Base-by-base conservation (phyloP, 2,797 vertebrate genomes). In the Odontamblyopus rebecca region DNA sequence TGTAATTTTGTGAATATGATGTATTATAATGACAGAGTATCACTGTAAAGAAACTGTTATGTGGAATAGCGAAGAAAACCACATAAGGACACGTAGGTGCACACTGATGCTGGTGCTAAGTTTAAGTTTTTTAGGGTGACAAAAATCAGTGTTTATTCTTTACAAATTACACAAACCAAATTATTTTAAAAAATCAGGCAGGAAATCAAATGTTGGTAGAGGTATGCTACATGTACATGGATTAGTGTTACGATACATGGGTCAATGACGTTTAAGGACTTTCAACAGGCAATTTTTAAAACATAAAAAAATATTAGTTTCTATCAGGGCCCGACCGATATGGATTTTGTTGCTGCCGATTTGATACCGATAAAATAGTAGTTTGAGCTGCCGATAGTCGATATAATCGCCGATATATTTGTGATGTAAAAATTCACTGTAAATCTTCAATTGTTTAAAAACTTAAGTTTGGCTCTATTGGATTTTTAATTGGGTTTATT, bases 1-100 rank as follows among this genome's bases (percentile, higher is more conserved):
- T 74, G 81, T 72, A 75, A 79, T 80, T 80, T 80, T 91, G 83
- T 92, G 88, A 89, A 93, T 92, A 93, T 90, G 89, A 82, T 93
- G 90, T 92, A 89, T 89, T 91, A 89, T 92, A 92, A 87, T 85
- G 80, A 84, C 81, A 73, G 73, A 53, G 61, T 81, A 76, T 87
- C 82, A 84, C 75, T 77, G 74, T 76, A 80, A 8, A 27, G 78
- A 76, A 85, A 75, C 74, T 66, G 57, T 18, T 2, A 76, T 63
- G 54, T 81, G 82, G 84, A 79, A 77, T 83, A 59, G 75, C 72
- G 76, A 84, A 72, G 67, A 59, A 85, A 83, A 77, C 78, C 73
- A 81, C 85, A 86, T 75, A 57, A 76, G 54, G 59, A 70, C 67
- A 76, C 77, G 65, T 78, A 81, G 77, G 80, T 78, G 86, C 88